Evolutionary conservation across 2,888 invertebrate genomes (phyloP).

Genomic region (Oligia strigilis): DNA sequence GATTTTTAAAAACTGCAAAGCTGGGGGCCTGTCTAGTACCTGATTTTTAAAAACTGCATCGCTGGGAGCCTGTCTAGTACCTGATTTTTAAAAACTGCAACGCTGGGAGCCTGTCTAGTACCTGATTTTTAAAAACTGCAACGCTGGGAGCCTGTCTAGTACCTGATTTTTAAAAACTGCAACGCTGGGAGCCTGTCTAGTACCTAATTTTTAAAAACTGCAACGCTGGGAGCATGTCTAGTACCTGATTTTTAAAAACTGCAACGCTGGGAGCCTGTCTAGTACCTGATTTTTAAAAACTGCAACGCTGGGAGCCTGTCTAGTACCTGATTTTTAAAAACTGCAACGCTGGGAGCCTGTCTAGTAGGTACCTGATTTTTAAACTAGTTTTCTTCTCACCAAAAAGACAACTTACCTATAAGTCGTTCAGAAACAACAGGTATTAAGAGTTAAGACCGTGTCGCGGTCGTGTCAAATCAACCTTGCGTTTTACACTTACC

Average conservation of each 20-base stretch:
- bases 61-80: not conserved
- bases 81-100: not conserved
- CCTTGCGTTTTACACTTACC: conserved; percentile 41
- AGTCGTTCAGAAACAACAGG: conserved; percentile 4
- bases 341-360: not conserved
- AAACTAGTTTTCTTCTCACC: conserved; percentile 8
- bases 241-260: not conserved
- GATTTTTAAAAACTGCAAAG: not conserved
- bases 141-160: not conserved
- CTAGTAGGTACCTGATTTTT: not conserved
- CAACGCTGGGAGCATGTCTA: not conserved
- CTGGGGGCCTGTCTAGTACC: not conserved
- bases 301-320: not conserved
- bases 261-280: not conserved
- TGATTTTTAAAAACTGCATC: not conserved
- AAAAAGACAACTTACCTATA: not conserved
- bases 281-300: not conserved
- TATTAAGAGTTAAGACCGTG: not conserved
- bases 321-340: not conserved
- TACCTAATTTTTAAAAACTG: not conserved
- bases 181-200: not conserved
- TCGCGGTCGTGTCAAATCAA: conserved; percentile 9
- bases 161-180: not conserved
- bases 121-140: not conserved
- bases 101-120: not conserved